Evolutionary conservation across 2,888 invertebrate species (phyloP), one percentile per base, ranked within the genome.

Genomic region (Acrobasis consociella): DNA sequence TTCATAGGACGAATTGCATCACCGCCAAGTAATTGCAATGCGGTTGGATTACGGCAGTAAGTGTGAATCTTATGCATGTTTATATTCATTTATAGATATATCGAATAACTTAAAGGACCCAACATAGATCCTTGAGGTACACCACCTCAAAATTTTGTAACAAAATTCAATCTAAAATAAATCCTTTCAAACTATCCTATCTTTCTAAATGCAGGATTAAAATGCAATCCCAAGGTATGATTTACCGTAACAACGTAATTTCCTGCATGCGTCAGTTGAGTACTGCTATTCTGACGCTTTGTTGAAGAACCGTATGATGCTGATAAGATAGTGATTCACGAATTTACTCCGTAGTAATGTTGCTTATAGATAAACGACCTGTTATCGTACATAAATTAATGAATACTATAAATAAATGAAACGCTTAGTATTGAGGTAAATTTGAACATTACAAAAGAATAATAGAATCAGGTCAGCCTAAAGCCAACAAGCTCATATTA

Each of bases 1-100:
- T 56, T 56, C 42, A 56, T 46, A 17, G 56, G 17, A 56, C 11
- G 31, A 31, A 52, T 39, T 39, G 16, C 56, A 16, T 56, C 42
- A 39, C 17, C 42, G 11, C 13, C 13, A 1, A 31, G 31, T 31
- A 52, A 38, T 55, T 55, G 56, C 13, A 42, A 39, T 13, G 52
- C 52, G 13, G 11, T 52, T 52, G 22, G 22, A 22, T 52, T 31
- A 52, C 37, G 10, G 31, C 22, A n/a, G 31, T 3, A n/a, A 46
- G 5, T 11, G n/a, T 3, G 46, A 5, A n/a, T 46, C 3, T 5
- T 13, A 2, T 46, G n/a, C 8, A 31, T 31, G 31, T 22, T 5
- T 2, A 13, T 49, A n/a, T 49, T 49, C 3, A 5, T 49, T 49
- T 15, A n/a, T 5, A 9, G 15, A n/a, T 5, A 13, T n/a, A 13